A percentile compares a stretch with the other conserved stretches of the same genome.
Conservation (phyloP, 2,797 vertebrate species). For the Acanthurus lineatus region DNA sequence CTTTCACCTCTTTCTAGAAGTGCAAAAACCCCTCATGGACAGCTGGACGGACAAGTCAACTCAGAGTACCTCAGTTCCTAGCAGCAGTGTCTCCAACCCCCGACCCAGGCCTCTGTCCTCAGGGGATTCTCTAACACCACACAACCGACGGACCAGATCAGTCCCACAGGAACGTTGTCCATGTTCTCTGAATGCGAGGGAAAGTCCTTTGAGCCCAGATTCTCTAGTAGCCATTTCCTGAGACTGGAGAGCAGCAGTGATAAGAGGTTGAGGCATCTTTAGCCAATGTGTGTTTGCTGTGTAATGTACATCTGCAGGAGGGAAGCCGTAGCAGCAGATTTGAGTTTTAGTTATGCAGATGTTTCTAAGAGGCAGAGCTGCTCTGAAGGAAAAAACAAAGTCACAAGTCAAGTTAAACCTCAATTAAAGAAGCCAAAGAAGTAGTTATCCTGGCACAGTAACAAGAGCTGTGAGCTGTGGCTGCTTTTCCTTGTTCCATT, state of each 20-base stretch:
- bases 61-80: conserved; percentile 83
- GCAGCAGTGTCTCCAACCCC: conserved; percentile 68
- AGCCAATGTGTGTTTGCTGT: conserved; percentile 65
- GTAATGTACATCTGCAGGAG: conserved; percentile 51
- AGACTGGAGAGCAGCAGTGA: conserved; percentile 37
- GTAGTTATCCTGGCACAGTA: neutral
- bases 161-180: conserved; percentile 50
- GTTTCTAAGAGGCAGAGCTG: conserved; percentile 60
- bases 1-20: conserved; percentile 66
- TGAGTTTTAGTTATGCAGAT: conserved; percentile 70
- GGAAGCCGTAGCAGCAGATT: conserved; percentile 73
- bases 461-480: neutral
- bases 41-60: conserved; percentile 72
- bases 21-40: conserved; percentile 66
- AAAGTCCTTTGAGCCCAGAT: conserved; percentile 47
- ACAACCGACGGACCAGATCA: conserved; percentile 45
- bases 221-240: conserved; percentile 65
- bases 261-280: conserved; percentile 46
- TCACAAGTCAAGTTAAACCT: conserved; percentile 19
- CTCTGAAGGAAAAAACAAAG: conserved; percentile 52
- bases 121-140: conserved; percentile 71
- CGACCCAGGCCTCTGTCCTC: conserved; percentile 75
- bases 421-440: conserved; percentile 1
- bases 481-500: neutral
- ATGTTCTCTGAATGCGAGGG: conserved; percentile 43